phyloP scores from a whole-genome alignment of 2,797 vertebrate genomes.

The Enteromius radiatus region DNA sequence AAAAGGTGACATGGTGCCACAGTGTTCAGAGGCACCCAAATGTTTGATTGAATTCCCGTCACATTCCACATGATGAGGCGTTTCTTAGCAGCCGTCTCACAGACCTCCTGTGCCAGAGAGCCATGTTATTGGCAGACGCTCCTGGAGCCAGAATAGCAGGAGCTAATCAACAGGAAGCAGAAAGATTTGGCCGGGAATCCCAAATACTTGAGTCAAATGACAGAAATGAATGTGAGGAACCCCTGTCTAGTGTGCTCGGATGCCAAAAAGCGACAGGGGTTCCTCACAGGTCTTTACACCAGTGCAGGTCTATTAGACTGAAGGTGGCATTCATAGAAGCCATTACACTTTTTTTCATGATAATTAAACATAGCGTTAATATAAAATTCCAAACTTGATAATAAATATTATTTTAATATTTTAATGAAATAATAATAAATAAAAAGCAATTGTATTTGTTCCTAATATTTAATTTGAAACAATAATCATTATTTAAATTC shows the following conservation, averaged over 20 bases:
- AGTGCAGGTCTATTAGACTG: not conserved
- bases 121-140: constrained; percentile 61
- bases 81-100: constrained; percentile 41
- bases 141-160: constrained; percentile 69
- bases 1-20: constrained; percentile 67
- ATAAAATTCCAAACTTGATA: not conserved
- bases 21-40: constrained; percentile 66
- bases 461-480: not conserved
- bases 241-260: constrained; percentile 30
- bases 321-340: not conserved
- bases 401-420: not conserved
- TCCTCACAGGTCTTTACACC: constrained; percentile 9
- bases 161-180: constrained; percentile 70
- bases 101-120: constrained; percentile 37
- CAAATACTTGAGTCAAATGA: constrained; percentile 38
- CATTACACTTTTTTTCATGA: not conserved
- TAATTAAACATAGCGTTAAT: not conserved
- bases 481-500: not conserved
- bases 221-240: constrained; percentile 50
- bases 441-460: not conserved
- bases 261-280: constrained; percentile 11
- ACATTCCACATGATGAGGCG: constrained; percentile 38
- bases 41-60: constrained; percentile 69
- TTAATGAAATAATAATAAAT: not conserved
- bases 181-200: constrained; percentile 47